Evolutionary conservation across 2,113 vertebrate genomes (phyloP), one percentile per base, ranked within the genome.

Genomic region (Aegithalos caudatus): DNA sequence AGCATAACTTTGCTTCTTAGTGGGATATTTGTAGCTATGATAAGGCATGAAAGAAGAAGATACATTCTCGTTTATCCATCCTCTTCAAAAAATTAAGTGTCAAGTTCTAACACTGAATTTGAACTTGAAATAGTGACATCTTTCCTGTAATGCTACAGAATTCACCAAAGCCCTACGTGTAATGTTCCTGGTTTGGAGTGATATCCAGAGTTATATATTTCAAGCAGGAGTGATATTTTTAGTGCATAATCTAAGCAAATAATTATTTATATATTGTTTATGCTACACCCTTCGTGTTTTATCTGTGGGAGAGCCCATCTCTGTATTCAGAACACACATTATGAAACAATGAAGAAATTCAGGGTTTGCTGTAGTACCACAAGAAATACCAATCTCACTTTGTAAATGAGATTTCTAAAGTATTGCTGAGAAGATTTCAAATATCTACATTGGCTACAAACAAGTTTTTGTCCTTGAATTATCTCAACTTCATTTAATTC

Each of bases 381-480:
- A 66, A 88, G 87, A 91, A 94, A 86, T 85, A 58, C 12, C 51
- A 27, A 38, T 56, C 89, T 85, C 71, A 60, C 35, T 48, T 88
- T 4, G 2, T 90, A 88, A 96, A 96, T 88, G 74, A 88, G 64
- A 82, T 88, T 95, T 93, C 90, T 78, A 67, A 94, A 86, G 79
- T 72, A 74, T 50, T 93, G 22, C 61, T 73, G 79, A 67, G 61
- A 88, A 92, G 25, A 64, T 60, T 93, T 73, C 67, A 86, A 67
- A 71, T 90, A 74, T 78, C 44, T 90, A 4, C 78, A 78, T 54
- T 71, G 71, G 44, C 71, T 88, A 45, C 79, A 93, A 94, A 74
- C 35, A 90, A 82, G 11, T 31, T 31, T 93, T 94, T 86, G 67
- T 91, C 92, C 85, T 94, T 96, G 81, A 95, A 81, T 81, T 93